phyloP scores from a whole-genome alignment of 2,113 vertebrate genomes.

The Aplodontia rufa region DNA sequence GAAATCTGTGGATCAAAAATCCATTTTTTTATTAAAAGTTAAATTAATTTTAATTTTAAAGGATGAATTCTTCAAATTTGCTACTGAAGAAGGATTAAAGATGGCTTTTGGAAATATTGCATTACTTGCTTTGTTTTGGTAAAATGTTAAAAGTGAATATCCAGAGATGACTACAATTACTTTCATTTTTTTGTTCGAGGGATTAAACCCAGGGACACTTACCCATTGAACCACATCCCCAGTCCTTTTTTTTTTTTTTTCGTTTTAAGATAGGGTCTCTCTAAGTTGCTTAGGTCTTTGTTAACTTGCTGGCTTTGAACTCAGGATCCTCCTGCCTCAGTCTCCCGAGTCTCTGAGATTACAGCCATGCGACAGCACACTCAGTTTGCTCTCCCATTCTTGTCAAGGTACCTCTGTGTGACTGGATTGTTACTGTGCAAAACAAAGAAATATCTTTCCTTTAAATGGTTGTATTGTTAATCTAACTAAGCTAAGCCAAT shows the following conservation, averaged over 20 bases:
- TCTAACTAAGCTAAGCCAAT: background rate
- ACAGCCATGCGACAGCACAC: too few species aligned
- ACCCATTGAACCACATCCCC: too few species aligned
- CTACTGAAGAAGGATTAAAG: background rate
- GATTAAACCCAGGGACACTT: too few species aligned
- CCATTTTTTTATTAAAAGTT: background rate
- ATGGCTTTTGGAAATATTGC: background rate
- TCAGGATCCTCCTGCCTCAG: too few species aligned
- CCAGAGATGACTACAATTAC: background rate
- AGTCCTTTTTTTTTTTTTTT: too few species aligned
- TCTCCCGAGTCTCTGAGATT: too few species aligned
- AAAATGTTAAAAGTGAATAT: background rate
- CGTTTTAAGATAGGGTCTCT: too few species aligned
- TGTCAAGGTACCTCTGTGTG: background rate
- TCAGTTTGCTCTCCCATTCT: background rate
- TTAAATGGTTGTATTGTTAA: background rate
- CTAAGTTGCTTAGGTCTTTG: too few species aligned
- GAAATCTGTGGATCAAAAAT: background rate
- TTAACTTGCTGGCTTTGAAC: too few species aligned
- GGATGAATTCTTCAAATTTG: background rate
- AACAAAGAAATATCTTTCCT: background rate
- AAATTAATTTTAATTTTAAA: constrained; percentile 21
- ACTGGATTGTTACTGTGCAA: background rate
- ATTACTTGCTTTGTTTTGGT: background rate
- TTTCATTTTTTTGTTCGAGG: too few species aligned